Percentiles rank a stretch among this genome's conserved stretches.
phyloP scores from a whole-genome alignment of 2,113 vertebrate genomes.

The Rattus norvegicus region DNA sequence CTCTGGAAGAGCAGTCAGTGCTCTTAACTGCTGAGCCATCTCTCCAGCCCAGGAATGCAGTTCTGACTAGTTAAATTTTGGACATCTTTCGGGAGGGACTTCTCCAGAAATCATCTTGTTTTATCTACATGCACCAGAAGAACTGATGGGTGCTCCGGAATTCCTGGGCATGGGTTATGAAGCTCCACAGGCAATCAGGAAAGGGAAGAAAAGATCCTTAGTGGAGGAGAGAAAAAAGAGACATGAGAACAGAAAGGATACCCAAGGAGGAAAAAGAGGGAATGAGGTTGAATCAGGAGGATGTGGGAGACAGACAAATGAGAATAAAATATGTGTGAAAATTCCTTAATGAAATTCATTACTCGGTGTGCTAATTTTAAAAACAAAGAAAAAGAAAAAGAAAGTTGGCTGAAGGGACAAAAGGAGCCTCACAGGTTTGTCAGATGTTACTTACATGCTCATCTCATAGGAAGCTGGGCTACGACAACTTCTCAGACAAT shows the following conservation, averaged over 20 bases:
- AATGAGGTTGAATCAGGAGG: no score
- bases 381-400: not conserved
- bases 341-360: not conserved
- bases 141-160: not conserved
- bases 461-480: not conserved
- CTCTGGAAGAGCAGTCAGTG: no score
- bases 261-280: not conserved
- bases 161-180: not conserved
- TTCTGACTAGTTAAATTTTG: not conserved
- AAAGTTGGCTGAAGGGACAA: not conserved
- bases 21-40: no score
- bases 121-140: not conserved
- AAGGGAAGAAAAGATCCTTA: no score
- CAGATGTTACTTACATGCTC: fast-evolving
- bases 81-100: not conserved
- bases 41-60: not conserved
- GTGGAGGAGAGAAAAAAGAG: not conserved
- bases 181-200: not conserved
- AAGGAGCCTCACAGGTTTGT: not conserved
- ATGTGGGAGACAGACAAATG: not conserved
- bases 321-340: not conserved
- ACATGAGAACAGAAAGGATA: not conserved
- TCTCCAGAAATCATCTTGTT: not conserved
- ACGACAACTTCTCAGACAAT: not conserved
- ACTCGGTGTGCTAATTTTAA: not conserved